Conservation (phyloP, 2,888 invertebrate species). For the Ephialtes manifestator region DNA sequence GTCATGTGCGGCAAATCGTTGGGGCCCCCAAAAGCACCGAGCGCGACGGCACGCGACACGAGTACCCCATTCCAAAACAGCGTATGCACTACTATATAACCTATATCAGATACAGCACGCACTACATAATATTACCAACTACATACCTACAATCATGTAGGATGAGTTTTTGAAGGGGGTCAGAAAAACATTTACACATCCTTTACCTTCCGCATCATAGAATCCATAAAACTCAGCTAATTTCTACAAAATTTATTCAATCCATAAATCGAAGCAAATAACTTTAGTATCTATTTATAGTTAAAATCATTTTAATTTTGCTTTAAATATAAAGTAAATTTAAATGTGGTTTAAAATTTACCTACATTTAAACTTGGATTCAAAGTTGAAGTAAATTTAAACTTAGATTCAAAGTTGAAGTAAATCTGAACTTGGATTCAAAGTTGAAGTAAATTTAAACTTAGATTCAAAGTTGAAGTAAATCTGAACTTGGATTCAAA, state of each 20-base stretch:
- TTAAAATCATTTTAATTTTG: no score
- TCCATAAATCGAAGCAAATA: background rate
- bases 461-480: no score
- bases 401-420: no score
- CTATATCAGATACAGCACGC: conserved; percentile 1
- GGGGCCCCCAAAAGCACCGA: conserved; percentile 72
- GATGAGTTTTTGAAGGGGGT: background rate
- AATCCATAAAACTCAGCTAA: background rate
- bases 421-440: no score
- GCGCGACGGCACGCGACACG: conserved; percentile 81
- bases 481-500: no score
- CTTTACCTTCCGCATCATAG: background rate
- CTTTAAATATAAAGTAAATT: no score
- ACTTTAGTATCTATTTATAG: background rate
- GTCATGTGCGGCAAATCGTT: conserved; percentile 83
- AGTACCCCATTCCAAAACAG: conserved; percentile 49
- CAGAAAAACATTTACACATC: background rate
- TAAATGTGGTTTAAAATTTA: no score
- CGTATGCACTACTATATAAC: conserved; percentile 16
- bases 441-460: no score
- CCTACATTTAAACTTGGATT: no score
- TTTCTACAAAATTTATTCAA: background rate
- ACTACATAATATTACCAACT: background rate
- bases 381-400: no score
- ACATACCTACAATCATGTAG: background rate